A percentile compares a stretch with the other conserved stretches of the same genome.
phyloP scores from a whole-genome alignment of 2,113 vertebrate genomes.

The Cyanocitta stelleri region DNA sequence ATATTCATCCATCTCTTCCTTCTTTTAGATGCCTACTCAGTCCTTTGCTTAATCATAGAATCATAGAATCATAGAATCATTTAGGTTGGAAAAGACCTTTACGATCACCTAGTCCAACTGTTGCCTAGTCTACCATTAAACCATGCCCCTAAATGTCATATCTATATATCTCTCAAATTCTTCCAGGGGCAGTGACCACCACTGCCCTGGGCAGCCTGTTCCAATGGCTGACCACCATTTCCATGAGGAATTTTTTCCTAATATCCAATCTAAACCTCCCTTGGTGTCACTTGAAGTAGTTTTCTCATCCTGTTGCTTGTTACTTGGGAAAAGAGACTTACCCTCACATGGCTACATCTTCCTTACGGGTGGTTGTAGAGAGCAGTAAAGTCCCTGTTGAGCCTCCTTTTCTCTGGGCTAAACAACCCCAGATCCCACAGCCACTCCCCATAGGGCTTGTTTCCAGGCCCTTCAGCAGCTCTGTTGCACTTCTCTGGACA shows the following conservation, averaged over 20 bases:
- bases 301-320: neutral
- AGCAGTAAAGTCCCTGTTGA: neutral
- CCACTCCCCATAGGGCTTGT: fast-evolving
- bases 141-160: neutral
- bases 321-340: neutral
- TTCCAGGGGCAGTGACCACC: neutral
- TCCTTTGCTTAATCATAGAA: neutral
- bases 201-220: neutral
- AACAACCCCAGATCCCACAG: neutral
- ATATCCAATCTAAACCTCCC: neutral
- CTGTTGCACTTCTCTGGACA: neutral
- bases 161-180: neutral
- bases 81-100: neutral
- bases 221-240: neutral
- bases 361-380: neutral
- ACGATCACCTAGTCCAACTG: fast-evolving
- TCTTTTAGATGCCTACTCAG: neutral
- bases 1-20: neutral
- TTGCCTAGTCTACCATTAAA: neutral
- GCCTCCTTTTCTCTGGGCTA: neutral
- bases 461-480: neutral
- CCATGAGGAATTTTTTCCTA: neutral
- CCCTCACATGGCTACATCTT: fast-evolving
- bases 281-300: neutral
- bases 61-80: neutral